These are phyloP conservation scores for Catalaphyllia jardinei DNA, from an alignment of 64 coral and sea anemone species.

Conservation along the genomic window DNA sequence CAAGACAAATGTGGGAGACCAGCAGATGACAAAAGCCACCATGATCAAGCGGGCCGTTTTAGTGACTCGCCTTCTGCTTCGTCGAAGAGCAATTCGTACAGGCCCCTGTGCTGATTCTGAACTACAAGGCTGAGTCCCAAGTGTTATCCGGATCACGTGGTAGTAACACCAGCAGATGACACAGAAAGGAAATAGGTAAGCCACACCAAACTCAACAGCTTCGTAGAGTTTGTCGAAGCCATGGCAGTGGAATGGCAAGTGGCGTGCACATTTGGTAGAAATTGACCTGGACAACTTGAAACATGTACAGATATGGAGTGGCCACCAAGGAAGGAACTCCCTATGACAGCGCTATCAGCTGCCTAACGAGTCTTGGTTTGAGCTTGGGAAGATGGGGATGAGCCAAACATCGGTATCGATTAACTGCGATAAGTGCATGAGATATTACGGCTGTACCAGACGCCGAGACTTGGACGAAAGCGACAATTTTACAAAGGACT, in stretches of 20 bases:
- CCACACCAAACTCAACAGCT: conserved; percentile 35
- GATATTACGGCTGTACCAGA: conserved; percentile 37
- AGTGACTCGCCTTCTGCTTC: conserved; percentile 30
- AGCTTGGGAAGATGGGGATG: conserved; percentile 39
- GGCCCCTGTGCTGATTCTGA: neutral
- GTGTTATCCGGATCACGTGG: conserved; percentile 34
- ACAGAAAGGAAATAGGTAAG: conserved; percentile 37
- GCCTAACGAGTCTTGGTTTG: conserved; percentile 26
- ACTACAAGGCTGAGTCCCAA: conserved; percentile 2
- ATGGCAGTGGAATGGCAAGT: conserved; percentile 49
- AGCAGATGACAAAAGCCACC: conserved; percentile 49
- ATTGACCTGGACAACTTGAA: conserved; percentile 4
- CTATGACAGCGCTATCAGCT: conserved; percentile 58
- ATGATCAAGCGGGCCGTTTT: conserved; percentile 42
- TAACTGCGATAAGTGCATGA: conserved; percentile 52
- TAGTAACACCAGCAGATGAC: conserved; percentile 62
- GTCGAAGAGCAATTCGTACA: conserved; percentile 11
- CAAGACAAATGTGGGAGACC: conserved; percentile 51
- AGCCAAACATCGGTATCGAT: conserved; percentile 40
- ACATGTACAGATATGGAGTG: conserved; percentile 32
- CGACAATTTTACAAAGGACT: conserved; percentile 46
- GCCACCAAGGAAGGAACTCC: conserved; percentile 19
- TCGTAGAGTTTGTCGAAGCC: conserved; percentile 67
- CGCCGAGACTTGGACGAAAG: conserved; percentile 45
- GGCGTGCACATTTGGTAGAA: neutral